phyloP scores from a whole-genome alignment of 2,888 invertebrate species.

The Sphinx pinastri region DNA sequence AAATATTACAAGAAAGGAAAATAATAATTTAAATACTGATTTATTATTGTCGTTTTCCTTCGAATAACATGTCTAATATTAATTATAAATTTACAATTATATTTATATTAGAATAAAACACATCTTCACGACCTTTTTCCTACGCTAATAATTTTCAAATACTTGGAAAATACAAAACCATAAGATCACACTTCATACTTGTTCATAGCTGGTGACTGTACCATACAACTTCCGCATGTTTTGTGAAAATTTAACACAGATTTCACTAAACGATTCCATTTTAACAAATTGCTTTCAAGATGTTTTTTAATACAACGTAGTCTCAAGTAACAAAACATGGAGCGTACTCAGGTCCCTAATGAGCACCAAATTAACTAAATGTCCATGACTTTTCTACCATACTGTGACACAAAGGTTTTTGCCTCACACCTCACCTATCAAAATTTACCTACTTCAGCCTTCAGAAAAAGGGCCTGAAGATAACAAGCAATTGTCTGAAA shows the following conservation, averaged over 20 bases:
- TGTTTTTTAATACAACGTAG: not conserved
- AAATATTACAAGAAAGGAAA: slow-evolving; percentile 50
- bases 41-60: slow-evolving; percentile 80
- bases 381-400: not conserved
- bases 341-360: slow-evolving; percentile 11
- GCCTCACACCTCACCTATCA: too few species aligned
- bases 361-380: not conserved
- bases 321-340: not conserved
- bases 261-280: too few species aligned
- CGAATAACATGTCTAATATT: slow-evolving; percentile 52
- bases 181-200: not conserved
- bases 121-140: slow-evolving; percentile 20
- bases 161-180: slow-evolving; percentile 16
- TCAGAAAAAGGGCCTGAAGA: slow-evolving; percentile 24
- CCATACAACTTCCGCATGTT: too few species aligned
- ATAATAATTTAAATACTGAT: slow-evolving; percentile 80
- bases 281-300: not conserved
- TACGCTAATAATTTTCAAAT: slow-evolving; percentile 10
- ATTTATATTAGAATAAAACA: slow-evolving; percentile 45
- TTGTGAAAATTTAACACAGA: too few species aligned
- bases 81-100: slow-evolving; percentile 50
- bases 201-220: slow-evolving; percentile 5
- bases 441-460: slow-evolving; percentile 9
- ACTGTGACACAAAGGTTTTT: not conserved
- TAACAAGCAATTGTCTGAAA: slow-evolving; percentile 13